Conservation (phyloP, 2,797 vertebrate genomes). For the Zenarchopterus dispar region DNA sequence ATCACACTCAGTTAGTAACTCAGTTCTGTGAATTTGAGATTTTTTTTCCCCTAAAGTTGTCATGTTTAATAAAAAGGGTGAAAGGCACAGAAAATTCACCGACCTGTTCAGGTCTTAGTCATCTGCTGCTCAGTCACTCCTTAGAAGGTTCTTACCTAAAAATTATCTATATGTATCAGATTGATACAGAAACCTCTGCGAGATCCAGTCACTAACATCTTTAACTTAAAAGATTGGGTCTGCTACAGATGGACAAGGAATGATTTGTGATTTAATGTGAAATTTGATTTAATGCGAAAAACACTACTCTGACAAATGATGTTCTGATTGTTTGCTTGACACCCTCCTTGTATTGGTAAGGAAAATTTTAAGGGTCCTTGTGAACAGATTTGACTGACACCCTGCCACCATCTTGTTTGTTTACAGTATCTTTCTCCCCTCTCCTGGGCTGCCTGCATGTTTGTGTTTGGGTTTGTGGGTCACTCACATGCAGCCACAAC, state of each 20-base stretch:
- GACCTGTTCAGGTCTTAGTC: constrained; percentile 19
- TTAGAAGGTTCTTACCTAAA: constrained; percentile 33
- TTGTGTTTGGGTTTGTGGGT: constrained; percentile 74
- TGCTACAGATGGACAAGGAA: neutral
- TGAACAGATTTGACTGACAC: constrained; percentile 69
- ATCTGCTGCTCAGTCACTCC: constrained; percentile 42
- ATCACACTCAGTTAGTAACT: constrained; percentile 47
- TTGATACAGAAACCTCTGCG: constrained; percentile 2
- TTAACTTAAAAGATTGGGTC: neutral
- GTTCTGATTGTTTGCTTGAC: constrained; percentile 48
- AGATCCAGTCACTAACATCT: no score
- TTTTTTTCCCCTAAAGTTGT: constrained; percentile 14
- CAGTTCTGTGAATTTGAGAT: constrained; percentile 19
- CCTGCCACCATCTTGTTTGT: constrained; percentile 75
- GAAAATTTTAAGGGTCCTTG: constrained; percentile 25
- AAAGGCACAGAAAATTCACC: constrained; percentile 3
- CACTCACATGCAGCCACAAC: constrained; percentile 56
- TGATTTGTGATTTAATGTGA: neutral
- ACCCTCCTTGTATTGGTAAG: constrained; percentile 32
- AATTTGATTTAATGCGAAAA: constrained; percentile 11
- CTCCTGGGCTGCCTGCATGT: constrained; percentile 60
- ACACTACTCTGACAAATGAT: constrained; percentile 15
- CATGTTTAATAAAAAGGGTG: constrained; percentile 39
- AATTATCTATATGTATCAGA: constrained; percentile 34
- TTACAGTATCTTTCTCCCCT: constrained; percentile 58